Conservation (phyloP, 2,113 vertebrate genomes). For the Ascaphus truei region DNA sequence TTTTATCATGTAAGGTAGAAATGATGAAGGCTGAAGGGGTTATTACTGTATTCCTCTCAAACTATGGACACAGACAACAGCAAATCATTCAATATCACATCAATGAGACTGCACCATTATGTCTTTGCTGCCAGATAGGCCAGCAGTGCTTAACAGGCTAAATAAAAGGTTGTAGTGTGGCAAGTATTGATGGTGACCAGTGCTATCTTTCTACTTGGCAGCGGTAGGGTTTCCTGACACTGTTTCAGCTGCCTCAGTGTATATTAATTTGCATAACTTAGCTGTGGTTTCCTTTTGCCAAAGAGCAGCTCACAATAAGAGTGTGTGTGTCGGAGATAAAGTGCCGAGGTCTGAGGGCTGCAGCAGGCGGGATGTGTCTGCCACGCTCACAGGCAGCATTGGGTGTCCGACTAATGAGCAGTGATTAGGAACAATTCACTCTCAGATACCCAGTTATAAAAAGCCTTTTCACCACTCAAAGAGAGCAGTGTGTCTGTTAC, state of each 20-base stretch:
- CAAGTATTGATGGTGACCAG: too few relatives aligned
- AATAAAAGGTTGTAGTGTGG: too few relatives aligned
- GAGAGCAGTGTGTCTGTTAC: background rate
- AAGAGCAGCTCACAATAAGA: constrained; percentile 1
- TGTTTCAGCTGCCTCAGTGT: background rate
- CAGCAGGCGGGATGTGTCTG: background rate
- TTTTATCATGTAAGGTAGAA: too few relatives aligned
- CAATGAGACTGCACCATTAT: too few relatives aligned
- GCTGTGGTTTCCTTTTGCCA: background rate
- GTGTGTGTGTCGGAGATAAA: background rate
- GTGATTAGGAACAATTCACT: constrained; percentile 2
- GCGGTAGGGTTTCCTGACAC: background rate
- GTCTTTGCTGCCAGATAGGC: too few relatives aligned
- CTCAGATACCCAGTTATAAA: constrained; percentile 12
- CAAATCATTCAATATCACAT: too few relatives aligned
- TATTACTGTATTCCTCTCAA: too few relatives aligned
- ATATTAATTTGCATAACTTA: constrained; percentile 5
- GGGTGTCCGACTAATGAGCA: constrained; percentile 20
- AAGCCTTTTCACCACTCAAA: constrained; percentile 13
- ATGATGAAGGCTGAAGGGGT: too few relatives aligned
- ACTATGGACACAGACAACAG: too few relatives aligned
- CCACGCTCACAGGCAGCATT: constrained; percentile 5
- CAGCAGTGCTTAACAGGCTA: too few relatives aligned
- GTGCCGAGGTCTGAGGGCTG: background rate
- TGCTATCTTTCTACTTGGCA: background rate